phyloP scores from a whole-genome alignment of 1,140 invertebrate genomes.

The Daktulosphaira vitifoliae region DNA sequence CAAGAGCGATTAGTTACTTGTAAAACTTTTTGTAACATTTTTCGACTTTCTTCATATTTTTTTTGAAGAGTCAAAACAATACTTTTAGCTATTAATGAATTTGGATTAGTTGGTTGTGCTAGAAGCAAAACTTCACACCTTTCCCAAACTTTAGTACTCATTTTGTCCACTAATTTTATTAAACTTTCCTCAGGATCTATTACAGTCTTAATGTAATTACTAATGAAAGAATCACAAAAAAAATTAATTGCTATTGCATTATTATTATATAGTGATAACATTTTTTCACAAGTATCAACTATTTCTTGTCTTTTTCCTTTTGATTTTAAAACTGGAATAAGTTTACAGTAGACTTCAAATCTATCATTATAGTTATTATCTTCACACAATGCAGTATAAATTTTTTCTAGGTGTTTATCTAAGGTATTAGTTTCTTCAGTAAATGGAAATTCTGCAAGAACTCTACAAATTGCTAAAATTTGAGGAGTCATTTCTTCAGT shows the following conservation, averaged over 20 bases:
- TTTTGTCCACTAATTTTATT: conserved; percentile 7
- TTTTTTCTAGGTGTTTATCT: conserved; percentile 19
- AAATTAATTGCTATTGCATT: conserved; percentile 7
- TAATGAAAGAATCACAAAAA: conserved; percentile 18
- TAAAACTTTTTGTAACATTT: conserved; percentile 13
- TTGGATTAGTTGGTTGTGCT: conserved; percentile 20
- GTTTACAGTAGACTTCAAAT: conserved; percentile 25
- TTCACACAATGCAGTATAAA: conserved; percentile 4
- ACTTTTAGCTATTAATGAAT: conserved; percentile 23
- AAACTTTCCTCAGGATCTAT: neutral
- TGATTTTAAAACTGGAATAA: conserved; percentile 12
- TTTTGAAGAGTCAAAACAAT: conserved; percentile 4
- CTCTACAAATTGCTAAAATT: conserved; percentile 1
- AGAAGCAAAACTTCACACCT: neutral
- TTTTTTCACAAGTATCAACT: conserved; percentile 9
- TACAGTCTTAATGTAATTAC: conserved; percentile 12
- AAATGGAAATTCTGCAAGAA: conserved; percentile 13
- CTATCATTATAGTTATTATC: conserved; percentile 13
- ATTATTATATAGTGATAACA: conserved; percentile 4
- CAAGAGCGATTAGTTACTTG: conserved; percentile 10
- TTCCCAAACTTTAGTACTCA: conserved; percentile 1
- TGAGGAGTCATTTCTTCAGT: conserved; percentile 4
- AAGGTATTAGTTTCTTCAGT: neutral
- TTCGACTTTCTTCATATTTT: conserved; percentile 11
- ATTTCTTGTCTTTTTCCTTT: conserved; percentile 15